phyloP scores from a whole-genome alignment of 2,888 invertebrate genomes.

The Atethmia centrago region DNA sequence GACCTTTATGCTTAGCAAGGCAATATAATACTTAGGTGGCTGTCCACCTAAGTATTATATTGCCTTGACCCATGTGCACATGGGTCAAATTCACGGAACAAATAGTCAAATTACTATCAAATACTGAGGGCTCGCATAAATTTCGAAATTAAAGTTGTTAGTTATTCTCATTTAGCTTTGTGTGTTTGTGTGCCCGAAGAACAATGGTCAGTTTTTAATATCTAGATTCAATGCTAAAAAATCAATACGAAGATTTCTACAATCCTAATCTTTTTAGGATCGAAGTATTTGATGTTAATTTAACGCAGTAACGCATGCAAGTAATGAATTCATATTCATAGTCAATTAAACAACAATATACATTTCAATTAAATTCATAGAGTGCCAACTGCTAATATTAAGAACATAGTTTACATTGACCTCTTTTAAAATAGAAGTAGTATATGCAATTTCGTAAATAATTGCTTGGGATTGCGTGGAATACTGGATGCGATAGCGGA shows the following conservation, averaged over 20 bases:
- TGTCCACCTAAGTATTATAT: no score
- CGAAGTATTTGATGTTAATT: constrained; percentile 7
- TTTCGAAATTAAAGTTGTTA: neutral
- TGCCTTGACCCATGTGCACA: constrained; percentile 3
- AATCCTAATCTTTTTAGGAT: neutral
- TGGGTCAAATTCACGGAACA: no score
- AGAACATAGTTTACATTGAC: neutral
- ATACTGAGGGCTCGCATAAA: neutral
- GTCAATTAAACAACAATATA: constrained; percentile 26
- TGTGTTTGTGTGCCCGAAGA: neutral
- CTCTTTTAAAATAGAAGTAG: neutral
- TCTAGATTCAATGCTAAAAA: neutral
- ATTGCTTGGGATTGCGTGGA: constrained; percentile 22
- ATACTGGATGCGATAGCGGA: constrained; percentile 11
- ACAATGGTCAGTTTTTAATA: neutral
- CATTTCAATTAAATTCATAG: constrained; percentile 23
- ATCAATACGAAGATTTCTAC: neutral
- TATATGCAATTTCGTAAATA: constrained; percentile 17
- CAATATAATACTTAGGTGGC: constrained; percentile 1
- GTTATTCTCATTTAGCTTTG: constrained; percentile 10
- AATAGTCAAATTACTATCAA: constrained; percentile 9
- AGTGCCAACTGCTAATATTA: constrained; percentile 11
- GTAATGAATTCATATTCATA: constrained; percentile 16
- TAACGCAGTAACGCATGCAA: constrained; percentile 9
- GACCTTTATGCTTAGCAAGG: no score